Evolutionary conservation across 2,888 invertebrate genomes (phyloP), one percentile per base, ranked within the genome.

Genomic region (Seladonia tumulorum): DNA sequence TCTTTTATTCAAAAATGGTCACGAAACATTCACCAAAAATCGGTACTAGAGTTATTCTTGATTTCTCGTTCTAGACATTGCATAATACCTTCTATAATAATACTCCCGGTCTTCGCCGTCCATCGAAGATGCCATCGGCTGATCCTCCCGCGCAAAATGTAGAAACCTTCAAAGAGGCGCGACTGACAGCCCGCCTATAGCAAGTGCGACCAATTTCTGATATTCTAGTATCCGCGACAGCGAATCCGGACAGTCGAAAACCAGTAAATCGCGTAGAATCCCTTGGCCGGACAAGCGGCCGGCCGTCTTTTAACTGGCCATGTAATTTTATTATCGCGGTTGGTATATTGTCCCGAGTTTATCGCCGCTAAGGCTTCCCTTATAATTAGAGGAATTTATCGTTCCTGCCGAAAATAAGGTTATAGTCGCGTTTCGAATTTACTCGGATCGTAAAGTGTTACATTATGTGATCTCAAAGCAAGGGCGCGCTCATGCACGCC

Each of bases 401-500:
- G 73, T 47, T 25, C 8, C 42, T 35, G 53, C 74, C 60, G 84
- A 75, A 83, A 82, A 82, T 83, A 83, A 83, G 73, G 66, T 83
- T 77, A 77, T 60, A 66, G 76, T 60, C 57, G 29, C n/a, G 70
- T 35, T 74, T 82, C 75, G 82, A 75, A 78, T 84, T 84, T 84
- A 84, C 60, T 60, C 74, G 70, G 77, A 84, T 84, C 82, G 74
- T 82, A 82, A 78, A 84, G 72, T 71, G 77, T 78, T 82, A 75
- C 49, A 78, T 78, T 82, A 82, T 71, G 82, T 70, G 82, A 82
- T 82, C 74, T 71, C 78, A 82, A 84, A 84, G 82, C 82, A 74
- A 73, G 72, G 29, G 45, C 29, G 75, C 53, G 66, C 47, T 83
- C 63, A 76, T 75, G 76, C 68, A 53, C 18, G 49, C 70, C 74